These are phyloP conservation scores for Dinomys branickii DNA, from an alignment of 2,113 vertebrate genomes.

Conservation along the genomic window DNA sequence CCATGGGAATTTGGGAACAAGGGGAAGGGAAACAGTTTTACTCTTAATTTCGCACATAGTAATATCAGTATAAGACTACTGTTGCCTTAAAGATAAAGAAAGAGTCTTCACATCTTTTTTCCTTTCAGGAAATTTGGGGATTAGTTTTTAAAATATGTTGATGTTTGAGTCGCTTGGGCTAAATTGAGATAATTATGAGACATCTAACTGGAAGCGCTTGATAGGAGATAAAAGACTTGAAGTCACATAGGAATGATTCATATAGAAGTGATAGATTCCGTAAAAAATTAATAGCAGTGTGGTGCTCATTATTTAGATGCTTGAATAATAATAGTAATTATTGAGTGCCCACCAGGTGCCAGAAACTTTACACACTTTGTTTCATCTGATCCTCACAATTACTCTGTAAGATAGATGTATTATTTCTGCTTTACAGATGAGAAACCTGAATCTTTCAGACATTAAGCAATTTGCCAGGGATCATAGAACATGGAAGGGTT, in stretches of 20 bases:
- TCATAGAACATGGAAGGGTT: conserved; percentile 65
- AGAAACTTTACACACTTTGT: conserved; percentile 40
- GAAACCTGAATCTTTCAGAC: conserved; percentile 66
- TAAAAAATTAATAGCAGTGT: conserved; percentile 46
- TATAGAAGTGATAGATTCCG: conserved; percentile 16
- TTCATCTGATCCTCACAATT: conserved; percentile 52
- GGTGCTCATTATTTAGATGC: conserved; percentile 65
- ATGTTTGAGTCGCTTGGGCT: not conserved
- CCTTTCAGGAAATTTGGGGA: not conserved
- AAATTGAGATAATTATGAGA: conserved; percentile 51
- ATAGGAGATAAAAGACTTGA: conserved; percentile 43
- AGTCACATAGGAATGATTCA: conserved; percentile 43
- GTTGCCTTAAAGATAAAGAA: not conserved
- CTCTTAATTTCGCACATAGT: not conserved
- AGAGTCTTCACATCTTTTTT: not conserved
- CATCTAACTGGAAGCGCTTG: not conserved
- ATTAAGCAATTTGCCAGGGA: conserved; percentile 73
- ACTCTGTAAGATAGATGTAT: conserved; percentile 54
- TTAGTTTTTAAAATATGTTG: not conserved
- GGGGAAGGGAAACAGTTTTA: not conserved
- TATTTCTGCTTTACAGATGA: conserved; percentile 69
- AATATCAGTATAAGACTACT: not conserved
- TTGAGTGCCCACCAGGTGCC: conserved; percentile 1
- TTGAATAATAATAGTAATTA: conserved; percentile 69
- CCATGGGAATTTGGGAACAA: not conserved